Base-by-base conservation (phyloP, 2,888 invertebrate genomes). In the Leptinotarsa juncta region DNA sequence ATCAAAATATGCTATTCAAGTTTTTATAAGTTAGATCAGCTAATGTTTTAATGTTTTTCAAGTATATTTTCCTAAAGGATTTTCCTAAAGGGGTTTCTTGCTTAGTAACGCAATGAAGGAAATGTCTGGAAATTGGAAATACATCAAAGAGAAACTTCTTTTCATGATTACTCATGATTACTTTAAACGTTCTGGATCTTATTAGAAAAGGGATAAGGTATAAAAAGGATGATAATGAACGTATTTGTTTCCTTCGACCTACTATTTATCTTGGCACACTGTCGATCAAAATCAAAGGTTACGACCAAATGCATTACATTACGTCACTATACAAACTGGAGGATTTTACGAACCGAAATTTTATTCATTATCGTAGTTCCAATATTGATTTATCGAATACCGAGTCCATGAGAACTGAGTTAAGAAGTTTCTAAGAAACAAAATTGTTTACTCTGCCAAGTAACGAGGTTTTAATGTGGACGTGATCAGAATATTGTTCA, bases 311-410 rank as follows among this genome's bases (percentile, higher is more conserved):
- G 66, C 65, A 65, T 55, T 57, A 48, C 26, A 48, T 68, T 60
- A 42, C 53, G 57, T 69, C 69, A 69, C 48, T 57, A 10, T 48
- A 48, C 50, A 57, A 69, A 65, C 67, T 67, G 70, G 66, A 67
- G 60, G 65, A 62, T 66, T 70, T 62, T 42, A 66, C 66, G 23
- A 67, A 71, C 50, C 26, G 26, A 62, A 70, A 67, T 65, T 67
- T 26, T 50, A 70, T 72, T 23, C 68, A 65, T 77, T 78, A 79
- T 79, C 78, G 71, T 66, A 76, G 70, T 68, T 76, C 57, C 76
- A 79, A 79, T 79, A 79, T 78, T 79, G 77, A 69, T 65, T 73
- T 72, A 69, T 77, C 72, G 71, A 78, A 78, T 79, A 57, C 69
- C 49, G 42, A 48, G 14, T 69, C 57, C 69, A 69, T 69, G 57